phyloP scores from a whole-genome alignment of 2,888 invertebrate genomes.

The Meteorus cinctellus region DNA sequence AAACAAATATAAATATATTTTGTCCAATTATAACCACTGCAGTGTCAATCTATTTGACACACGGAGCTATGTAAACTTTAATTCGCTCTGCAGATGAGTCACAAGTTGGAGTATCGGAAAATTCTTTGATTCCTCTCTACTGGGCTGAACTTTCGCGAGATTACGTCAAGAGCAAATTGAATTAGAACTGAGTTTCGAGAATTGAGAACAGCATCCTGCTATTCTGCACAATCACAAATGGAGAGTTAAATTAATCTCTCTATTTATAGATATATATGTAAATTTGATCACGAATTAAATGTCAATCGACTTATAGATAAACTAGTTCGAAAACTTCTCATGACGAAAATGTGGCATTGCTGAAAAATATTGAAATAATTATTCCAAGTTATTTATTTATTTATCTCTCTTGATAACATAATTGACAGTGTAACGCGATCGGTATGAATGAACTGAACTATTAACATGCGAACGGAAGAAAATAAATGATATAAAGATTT shows the following conservation, averaged over 20 bases:
- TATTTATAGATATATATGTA: not conserved
- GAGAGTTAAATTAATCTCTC: conserved; percentile 3
- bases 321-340: not conserved
- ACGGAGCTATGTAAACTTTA: not conserved
- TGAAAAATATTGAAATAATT: conserved; percentile 34
- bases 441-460: conserved; percentile 50
- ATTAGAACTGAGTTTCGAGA: conserved; percentile 20
- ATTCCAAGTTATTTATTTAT: conserved; percentile 49
- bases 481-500: conserved; percentile 54
- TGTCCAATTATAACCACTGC: not conserved
- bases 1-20: conserved; percentile 1
- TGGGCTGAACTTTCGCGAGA: conserved; percentile 34
- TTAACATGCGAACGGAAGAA: conserved; percentile 45
- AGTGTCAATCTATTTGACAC: not conserved
- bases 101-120: conserved; percentile 19
- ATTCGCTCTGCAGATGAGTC: not conserved
- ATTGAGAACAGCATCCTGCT: conserved; percentile 20
- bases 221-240: conserved; percentile 11
- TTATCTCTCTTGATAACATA: conserved; percentile 56
- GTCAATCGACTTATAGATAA: not conserved
- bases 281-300: conserved; percentile 10
- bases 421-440: conserved; percentile 54
- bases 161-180: conserved; percentile 44
- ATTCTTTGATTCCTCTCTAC: conserved; percentile 15
- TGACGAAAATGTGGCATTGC: not conserved